Base-by-base conservation (phyloP, 2,113 vertebrate species). In the Cynoglossus semilaevis region DNA sequence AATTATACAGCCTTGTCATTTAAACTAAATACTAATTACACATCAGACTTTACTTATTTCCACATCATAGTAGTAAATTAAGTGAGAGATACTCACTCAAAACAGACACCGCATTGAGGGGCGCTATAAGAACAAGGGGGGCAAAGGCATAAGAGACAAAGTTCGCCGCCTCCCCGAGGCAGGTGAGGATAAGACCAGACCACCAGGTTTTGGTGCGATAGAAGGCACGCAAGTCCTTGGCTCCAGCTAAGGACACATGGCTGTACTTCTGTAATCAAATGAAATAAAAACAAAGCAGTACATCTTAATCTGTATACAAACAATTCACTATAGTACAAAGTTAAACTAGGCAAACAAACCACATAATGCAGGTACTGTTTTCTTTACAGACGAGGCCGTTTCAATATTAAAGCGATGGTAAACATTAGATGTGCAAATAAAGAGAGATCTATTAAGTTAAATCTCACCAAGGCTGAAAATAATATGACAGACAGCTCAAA, bases 141-240 rank as follows among this genome's bases (percentile, higher is more conserved):
- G 96, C 97, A 3, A 96, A 99, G 67, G 94, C 94, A 0, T 97
- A 99, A 5, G 97, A 94, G 8, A 92, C 89, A 11, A 98, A 99
- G 83, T 98, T 93, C 0, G 90, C 92, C 54, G 90, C 80, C 18
- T 98, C 97, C 0, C 96, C 97, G 14, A 98, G 63, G 46, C 94
- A 72, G 68, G 94, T 90, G 51, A 99, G 82, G 0, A 94, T 9
- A 41, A 98, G 88, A 5, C 97, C 96, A 40, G 81, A 90, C 96
- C 97, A 99, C 96, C 96, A 99, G 0, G 93, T 96, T 82, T 96
- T 98, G 37, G 96, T 96, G 67, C 69, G 87, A 86, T 96, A 97
- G 82, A 95, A 99, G 15, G 89, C 79, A 18, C 93, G 90, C 0
- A 85, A 85, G 63, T 97, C 96, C 70, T 98, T 98, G 48, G 89